phyloP scores from a whole-genome alignment of 1,140 invertebrate genomes.

The Drosophila sproati region DNA sequence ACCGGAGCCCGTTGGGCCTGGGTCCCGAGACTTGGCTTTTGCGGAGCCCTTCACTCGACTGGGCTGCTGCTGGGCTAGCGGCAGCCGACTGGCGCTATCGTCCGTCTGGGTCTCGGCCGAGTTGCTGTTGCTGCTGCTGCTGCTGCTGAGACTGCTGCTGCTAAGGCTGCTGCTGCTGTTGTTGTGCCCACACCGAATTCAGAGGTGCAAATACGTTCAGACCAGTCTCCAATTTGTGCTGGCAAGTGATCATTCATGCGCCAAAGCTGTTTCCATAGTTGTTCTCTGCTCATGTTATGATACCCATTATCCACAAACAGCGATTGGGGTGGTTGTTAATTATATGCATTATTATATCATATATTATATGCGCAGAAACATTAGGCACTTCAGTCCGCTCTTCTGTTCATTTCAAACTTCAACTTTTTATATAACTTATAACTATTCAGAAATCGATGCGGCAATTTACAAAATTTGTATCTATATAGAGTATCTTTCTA shows the following conservation, averaged over 20 bases:
- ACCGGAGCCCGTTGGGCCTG: slow-evolving; percentile 49
- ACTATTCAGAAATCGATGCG: too few relatives aligned
- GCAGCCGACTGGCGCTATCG: slow-evolving; percentile 75
- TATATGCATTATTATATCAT: too few relatives aligned
- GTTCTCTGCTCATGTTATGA: slow-evolving; percentile 42
- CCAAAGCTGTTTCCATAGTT: slow-evolving; percentile 45
- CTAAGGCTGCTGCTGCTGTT: slow-evolving; percentile 17
- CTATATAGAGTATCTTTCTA: too few relatives aligned
- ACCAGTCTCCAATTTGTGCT: slow-evolving; percentile 79
- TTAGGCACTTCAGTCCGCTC: too few relatives aligned
- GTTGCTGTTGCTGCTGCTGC: slow-evolving; percentile 27
- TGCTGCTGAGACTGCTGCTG: slow-evolving; percentile 4
- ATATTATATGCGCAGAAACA: too few relatives aligned
- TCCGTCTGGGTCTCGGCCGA: slow-evolving; percentile 30
- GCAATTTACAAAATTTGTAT: too few relatives aligned
- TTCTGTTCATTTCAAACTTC: too few relatives aligned
- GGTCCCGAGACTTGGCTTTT: slow-evolving; percentile 12
- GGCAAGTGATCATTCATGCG: slow-evolving; percentile 75
- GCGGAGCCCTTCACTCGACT: slow-evolving; percentile 58
- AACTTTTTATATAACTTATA: too few relatives aligned
- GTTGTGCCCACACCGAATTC: slow-evolving; percentile 79
- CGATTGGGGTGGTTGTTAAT: too few relatives aligned
- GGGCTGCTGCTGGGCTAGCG: slow-evolving; percentile 23
- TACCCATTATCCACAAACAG: slow-evolving; percentile 10
- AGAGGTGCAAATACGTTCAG: slow-evolving; percentile 81